These are phyloP conservation scores for Platichthys stellatus DNA, from an alignment of 2,113 vertebrate genomes.

Conservation along the genomic window DNA sequence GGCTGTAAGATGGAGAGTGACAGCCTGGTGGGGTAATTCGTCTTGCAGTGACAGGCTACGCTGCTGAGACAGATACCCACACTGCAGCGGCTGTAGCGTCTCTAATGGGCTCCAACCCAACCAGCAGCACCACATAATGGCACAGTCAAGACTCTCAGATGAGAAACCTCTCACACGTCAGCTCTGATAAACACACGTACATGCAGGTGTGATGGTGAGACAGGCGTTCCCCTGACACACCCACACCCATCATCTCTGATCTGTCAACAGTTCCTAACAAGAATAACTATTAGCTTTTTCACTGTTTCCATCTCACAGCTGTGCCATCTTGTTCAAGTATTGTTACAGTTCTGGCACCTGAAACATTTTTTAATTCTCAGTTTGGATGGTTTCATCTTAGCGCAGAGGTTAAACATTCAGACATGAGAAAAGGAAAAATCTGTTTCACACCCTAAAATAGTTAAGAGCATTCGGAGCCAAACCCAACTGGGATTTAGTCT, in stretches of 20 bases:
- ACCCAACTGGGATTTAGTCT: not conserved
- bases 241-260: slow-evolving; percentile 27
- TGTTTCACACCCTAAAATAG: too few relatives aligned
- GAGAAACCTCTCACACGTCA: slow-evolving; percentile 67
- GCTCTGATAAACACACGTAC: slow-evolving; percentile 61
- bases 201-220: slow-evolving; percentile 31
- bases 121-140: slow-evolving; percentile 41
- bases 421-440: too few relatives aligned
- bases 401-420: too few relatives aligned
- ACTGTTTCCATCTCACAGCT: too few relatives aligned
- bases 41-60: slow-evolving; percentile 70
- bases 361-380: too few relatives aligned
- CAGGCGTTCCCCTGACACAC: too few relatives aligned
- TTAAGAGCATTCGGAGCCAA: too few relatives aligned
- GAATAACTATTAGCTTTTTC: slow-evolving; percentile 25
- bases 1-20: slow-evolving; percentile 51
- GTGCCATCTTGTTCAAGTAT: too few relatives aligned
- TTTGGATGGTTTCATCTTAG: too few relatives aligned
- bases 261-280: slow-evolving; percentile 42
- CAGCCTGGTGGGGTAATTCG: slow-evolving; percentile 63
- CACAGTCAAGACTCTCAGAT: slow-evolving; percentile 63
- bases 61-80: slow-evolving; percentile 50
- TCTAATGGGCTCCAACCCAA: slow-evolving; percentile 69
- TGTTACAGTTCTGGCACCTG: too few relatives aligned
- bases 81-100: slow-evolving; percentile 43